Conservation (phyloP, 2,888 invertebrate genomes). For the Callyntrura guangdongensis region DNA sequence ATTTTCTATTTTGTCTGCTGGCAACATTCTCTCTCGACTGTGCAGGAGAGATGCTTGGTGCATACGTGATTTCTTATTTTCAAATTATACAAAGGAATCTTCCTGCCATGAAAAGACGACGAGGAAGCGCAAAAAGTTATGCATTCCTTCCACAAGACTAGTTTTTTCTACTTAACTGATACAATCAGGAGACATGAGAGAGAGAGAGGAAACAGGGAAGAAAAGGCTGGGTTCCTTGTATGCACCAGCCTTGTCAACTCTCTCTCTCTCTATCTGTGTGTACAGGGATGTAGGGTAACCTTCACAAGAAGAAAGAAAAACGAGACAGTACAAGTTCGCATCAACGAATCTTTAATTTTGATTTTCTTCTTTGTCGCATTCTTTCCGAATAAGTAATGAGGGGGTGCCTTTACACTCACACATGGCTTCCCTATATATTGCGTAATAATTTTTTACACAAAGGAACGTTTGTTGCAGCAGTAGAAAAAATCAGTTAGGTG, state of each 20-base stretch:
- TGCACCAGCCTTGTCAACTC: not conserved
- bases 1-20: conserved; percentile 52
- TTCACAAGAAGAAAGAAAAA: conserved; percentile 50
- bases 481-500: conserved; percentile 6
- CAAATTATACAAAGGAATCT: conserved; percentile 64
- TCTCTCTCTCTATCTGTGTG: not conserved
- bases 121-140: conserved; percentile 60
- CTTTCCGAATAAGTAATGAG: conserved; percentile 24
- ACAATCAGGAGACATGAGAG: conserved; percentile 45
- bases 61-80: conserved; percentile 69
- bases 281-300: not conserved
- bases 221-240: not conserved
- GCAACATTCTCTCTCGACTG: conserved; percentile 4
- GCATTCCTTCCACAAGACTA: conserved; percentile 73
- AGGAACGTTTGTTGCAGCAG: not conserved
- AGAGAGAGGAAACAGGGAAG: conserved; percentile 3
- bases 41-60: conserved; percentile 48
- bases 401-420: conserved; percentile 2
- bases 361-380: conserved; percentile 32
- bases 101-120: conserved; percentile 24
- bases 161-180: conserved; percentile 58
- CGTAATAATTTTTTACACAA: conserved; percentile 29
- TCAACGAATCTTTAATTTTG: conserved; percentile 73
- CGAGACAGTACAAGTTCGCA: conserved; percentile 55
- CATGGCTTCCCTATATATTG: not conserved